Percentiles rank a stretch among this genome's conserved stretches.
These are phyloP conservation scores for Geotrupes spiniger DNA, from an alignment of 2,888 invertebrate genomes.

Conservation along the genomic window DNA sequence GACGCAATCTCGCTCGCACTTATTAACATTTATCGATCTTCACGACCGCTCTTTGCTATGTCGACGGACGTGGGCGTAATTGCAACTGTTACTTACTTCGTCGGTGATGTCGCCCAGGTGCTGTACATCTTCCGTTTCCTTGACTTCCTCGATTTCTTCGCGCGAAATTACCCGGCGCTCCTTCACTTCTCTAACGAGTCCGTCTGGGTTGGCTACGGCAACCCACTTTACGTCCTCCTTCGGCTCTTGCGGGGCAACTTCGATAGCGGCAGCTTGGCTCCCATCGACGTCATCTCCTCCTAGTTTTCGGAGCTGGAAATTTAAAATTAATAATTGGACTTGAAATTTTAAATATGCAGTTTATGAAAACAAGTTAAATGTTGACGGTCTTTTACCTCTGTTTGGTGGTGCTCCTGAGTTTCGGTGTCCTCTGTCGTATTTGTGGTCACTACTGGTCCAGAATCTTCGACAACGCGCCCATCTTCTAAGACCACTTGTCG, in stretches of 20 bases:
- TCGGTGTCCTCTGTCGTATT: constrained; percentile 89
- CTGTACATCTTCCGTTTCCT: constrained; percentile 81
- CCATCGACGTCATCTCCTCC: constrained; percentile 43
- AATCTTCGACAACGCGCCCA: constrained; percentile 85
- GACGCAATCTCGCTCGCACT: no score
- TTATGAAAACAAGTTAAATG: no score
- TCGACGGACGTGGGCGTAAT: background rate
- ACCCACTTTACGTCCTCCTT: constrained; percentile 46
- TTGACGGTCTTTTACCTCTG: constrained; percentile 72
- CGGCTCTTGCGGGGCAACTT: constrained; percentile 27
- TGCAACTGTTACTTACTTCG: constrained; percentile 60
- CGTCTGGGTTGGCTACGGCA: constrained; percentile 67
- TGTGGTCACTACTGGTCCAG: constrained; percentile 86
- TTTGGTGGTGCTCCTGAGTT: constrained; percentile 84
- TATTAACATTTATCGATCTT: no score
- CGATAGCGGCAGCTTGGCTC: constrained; percentile 32
- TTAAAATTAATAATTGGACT: background rate
- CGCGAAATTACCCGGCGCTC: constrained; percentile 77
- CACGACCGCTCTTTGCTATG: no score
- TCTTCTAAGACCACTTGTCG: constrained; percentile 86
- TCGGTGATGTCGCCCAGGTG: constrained; percentile 84
- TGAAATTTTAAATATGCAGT: no score
- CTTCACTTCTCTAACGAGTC: constrained; percentile 77
- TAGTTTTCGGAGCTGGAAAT: constrained; percentile 43
- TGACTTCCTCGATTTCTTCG: constrained; percentile 76